Conservation (phyloP, 2,888 invertebrate species). For the Polyommatus iphigenia region DNA sequence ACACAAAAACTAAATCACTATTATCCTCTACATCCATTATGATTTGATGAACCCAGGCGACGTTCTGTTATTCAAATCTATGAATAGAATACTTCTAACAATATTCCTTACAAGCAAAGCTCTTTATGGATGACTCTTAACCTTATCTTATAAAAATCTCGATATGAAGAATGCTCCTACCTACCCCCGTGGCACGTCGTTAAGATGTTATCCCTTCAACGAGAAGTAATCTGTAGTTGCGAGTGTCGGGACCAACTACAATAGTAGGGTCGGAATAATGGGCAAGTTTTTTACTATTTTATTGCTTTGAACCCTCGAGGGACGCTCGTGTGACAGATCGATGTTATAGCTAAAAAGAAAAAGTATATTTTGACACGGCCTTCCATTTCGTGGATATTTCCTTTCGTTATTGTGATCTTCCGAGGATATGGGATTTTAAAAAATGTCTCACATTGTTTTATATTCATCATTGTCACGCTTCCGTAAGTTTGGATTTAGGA, state of each 20-base stretch:
- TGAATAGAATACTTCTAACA: conserved; percentile 30
- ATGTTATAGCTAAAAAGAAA: conserved; percentile 51
- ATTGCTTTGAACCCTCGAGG: conserved; percentile 56
- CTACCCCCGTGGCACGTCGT: conserved; percentile 67
- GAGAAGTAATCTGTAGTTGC: conserved; percentile 68
- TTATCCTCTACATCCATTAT: background rate
- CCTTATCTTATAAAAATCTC: conserved; percentile 74
- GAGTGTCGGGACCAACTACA: conserved; percentile 57
- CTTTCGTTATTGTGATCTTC: conserved; percentile 33
- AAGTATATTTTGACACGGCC: conserved; percentile 47
- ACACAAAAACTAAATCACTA: background rate
- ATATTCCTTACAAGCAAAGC: conserved; percentile 47
- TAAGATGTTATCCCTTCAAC: conserved; percentile 76
- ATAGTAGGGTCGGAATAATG: conserved; percentile 73
- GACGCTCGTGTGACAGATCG: conserved; percentile 69
- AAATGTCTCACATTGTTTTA: conserved; percentile 24
- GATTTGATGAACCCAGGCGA: background rate
- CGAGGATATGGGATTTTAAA: conserved; percentile 27
- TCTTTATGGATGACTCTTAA: conserved; percentile 65
- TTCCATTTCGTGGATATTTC: conserved; percentile 36
- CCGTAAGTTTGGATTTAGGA: background rate
- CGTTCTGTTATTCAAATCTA: conserved; percentile 8
- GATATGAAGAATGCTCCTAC: conserved; percentile 64
- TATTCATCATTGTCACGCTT: conserved; percentile 21
- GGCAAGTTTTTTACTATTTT: conserved; percentile 63